phyloP scores from a whole-genome alignment of 2,113 vertebrate species.

The Heptranchias perlo region DNA sequence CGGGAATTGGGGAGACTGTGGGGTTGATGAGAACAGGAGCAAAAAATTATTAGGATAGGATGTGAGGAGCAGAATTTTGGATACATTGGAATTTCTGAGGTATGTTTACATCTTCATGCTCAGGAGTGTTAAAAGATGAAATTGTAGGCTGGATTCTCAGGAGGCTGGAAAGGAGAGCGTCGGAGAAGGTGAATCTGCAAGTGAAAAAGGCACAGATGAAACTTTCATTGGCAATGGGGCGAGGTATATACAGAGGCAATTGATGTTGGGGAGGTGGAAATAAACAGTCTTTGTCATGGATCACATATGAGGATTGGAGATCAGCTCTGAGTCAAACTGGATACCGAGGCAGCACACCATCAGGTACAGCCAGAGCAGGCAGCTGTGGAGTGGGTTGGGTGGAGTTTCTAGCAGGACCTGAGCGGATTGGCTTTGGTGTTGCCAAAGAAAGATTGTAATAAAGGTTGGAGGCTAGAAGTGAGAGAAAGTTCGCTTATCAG shows the following conservation, averaged over 20 bases:
- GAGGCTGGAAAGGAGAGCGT: no score
- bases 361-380: neutral
- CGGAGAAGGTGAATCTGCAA: no score
- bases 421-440: neutral
- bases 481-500: neutral
- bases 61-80: no score
- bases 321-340: neutral
- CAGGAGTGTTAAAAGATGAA: no score
- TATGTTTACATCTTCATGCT: no score
- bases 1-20: no score
- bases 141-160: no score
- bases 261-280: neutral
- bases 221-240: neutral
- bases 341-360: neutral
- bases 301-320: neutral
- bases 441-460: neutral
- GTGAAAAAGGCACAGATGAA: no score
- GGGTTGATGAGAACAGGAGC: no score
- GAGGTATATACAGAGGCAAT: neutral
- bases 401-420: neutral
- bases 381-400: neutral
- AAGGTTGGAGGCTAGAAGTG: neutral
- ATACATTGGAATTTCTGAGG: no score
- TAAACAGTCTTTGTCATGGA: neutral
- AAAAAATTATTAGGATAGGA: no score